Conservation (phyloP, 2,797 vertebrate species). For the Pteropus rufus region DNA sequence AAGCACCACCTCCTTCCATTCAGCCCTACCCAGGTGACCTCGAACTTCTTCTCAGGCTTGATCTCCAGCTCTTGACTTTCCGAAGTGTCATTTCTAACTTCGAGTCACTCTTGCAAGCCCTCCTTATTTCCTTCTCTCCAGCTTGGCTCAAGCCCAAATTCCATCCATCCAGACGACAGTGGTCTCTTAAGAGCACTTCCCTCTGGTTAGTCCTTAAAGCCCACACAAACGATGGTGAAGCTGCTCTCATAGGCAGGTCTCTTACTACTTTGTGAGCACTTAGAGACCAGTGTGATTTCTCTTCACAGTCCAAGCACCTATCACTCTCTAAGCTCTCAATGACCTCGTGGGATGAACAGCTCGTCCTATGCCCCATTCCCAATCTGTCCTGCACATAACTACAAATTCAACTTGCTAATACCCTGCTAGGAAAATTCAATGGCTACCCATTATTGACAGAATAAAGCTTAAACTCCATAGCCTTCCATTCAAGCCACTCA, state of each 20-base stretch:
- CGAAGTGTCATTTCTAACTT: not conserved
- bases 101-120: too few relatives aligned
- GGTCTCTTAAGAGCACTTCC: not conserved
- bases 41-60: not conserved
- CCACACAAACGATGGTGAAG: too few relatives aligned
- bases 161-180: not conserved
- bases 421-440: not conserved
- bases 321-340: not conserved
- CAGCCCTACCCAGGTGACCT: not conserved
- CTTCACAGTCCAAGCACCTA: not conserved
- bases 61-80: not conserved
- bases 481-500: not conserved
- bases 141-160: not conserved
- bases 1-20: not conserved
- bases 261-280: too few relatives aligned
- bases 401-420: not conserved
- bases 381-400: not conserved
- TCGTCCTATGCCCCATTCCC: accelerated
- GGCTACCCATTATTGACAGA: not conserved
- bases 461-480: not conserved
- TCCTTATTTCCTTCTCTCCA: not conserved
- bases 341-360: not conserved
- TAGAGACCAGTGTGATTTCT: not conserved
- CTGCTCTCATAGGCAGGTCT: not conserved
- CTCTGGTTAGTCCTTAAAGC: not conserved